These are phyloP conservation scores for Ennomos quercinarius DNA, from an alignment of 2,888 invertebrate genomes.

Conservation along the genomic window DNA sequence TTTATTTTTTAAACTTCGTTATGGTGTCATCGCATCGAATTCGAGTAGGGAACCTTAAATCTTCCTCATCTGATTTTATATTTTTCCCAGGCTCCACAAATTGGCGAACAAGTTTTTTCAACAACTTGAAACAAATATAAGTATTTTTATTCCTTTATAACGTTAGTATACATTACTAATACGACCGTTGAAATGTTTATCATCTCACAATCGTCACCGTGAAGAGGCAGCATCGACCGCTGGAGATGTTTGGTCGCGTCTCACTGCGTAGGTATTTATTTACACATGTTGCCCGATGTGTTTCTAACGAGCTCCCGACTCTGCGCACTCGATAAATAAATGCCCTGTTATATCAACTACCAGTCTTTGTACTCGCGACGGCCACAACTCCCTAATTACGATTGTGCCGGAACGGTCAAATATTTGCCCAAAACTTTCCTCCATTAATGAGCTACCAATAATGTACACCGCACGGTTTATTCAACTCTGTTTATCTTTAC, in stretches of 20 bases:
- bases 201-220: conserved; percentile 32
- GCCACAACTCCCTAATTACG: conserved; percentile 72
- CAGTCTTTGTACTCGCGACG: conserved; percentile 71
- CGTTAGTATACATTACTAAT: conserved; percentile 38
- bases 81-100: too few species aligned
- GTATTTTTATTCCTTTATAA: conserved; percentile 35
- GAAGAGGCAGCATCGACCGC: conserved; percentile 56
- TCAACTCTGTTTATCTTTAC: conserved; percentile 64
- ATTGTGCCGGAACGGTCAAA: conserved; percentile 74
- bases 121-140: conserved; percentile 30
- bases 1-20: too few species aligned
- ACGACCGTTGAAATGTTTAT: conserved; percentile 46
- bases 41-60: too few species aligned
- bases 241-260: conserved; percentile 71
- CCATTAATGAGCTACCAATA: conserved; percentile 83
- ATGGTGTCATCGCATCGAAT: too few species aligned
- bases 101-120: conserved; percentile 9
- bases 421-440: conserved; percentile 81
- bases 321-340: conserved; percentile 65
- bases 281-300: conserved; percentile 78
- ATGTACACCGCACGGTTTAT: conserved; percentile 62
- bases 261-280: conserved; percentile 67
- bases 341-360: conserved; percentile 77
- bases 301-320: conserved; percentile 75
- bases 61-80: too few species aligned